phyloP scores from a whole-genome alignment of 2,888 invertebrate genomes.

The Sinelater perroti region DNA sequence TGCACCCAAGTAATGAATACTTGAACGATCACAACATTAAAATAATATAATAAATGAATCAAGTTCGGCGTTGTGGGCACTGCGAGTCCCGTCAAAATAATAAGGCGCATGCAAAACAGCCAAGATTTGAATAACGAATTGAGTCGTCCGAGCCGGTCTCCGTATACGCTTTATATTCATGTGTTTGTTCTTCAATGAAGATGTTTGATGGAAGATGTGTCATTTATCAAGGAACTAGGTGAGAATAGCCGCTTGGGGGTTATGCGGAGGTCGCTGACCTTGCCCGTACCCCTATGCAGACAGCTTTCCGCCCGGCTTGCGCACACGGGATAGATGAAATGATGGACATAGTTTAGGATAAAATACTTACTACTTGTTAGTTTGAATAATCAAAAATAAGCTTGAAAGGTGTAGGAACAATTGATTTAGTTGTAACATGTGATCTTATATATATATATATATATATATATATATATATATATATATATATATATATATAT shows the following conservation, averaged over 20 bases:
- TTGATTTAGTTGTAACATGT: too few species aligned
- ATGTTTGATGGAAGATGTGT: slow-evolving; percentile 52
- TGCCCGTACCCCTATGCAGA: slow-evolving; percentile 21
- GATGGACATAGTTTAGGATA: too few species aligned
- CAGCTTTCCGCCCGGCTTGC: background rate
- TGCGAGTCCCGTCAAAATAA: slow-evolving; percentile 28
- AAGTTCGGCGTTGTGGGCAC: slow-evolving; percentile 39
- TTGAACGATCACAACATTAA: slow-evolving; percentile 54
- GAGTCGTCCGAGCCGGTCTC: slow-evolving; percentile 47
- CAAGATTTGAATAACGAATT: slow-evolving; percentile 47
- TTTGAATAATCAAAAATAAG: too few species aligned
- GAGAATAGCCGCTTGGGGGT: slow-evolving; percentile 42
- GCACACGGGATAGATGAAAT: too few species aligned
- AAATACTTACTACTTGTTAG: too few species aligned
- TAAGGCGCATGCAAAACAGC: slow-evolving; percentile 36
- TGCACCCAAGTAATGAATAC: slow-evolving; percentile 49
- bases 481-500: too few species aligned
- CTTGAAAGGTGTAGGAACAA: too few species aligned
- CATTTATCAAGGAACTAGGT: slow-evolving; percentile 54
- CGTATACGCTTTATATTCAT: slow-evolving; percentile 49
- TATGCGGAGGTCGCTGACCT: slow-evolving; percentile 38
- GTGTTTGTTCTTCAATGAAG: slow-evolving; percentile 49
- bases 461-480: too few species aligned
- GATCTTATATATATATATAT: too few species aligned
- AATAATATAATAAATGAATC: slow-evolving; percentile 56